Percentiles rank a stretch among this genome's conserved stretches.
These are phyloP conservation scores for Salmo trutta DNA, from an alignment of 2,797 vertebrate species.

Conservation along the genomic window DNA sequence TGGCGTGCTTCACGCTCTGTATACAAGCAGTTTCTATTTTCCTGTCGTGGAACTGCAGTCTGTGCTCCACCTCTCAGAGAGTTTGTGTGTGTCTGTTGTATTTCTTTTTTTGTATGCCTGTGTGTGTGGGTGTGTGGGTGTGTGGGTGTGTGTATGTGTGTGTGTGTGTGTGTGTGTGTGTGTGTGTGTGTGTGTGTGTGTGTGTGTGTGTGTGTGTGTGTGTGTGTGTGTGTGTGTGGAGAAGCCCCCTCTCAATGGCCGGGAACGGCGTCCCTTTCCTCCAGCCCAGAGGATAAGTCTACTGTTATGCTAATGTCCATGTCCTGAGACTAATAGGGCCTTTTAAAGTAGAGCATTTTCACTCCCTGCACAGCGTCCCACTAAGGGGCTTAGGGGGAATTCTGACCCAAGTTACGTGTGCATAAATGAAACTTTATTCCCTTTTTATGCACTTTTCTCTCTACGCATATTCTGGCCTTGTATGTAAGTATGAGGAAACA, in stretches of 20 bases:
- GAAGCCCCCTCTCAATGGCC: conserved; percentile 69
- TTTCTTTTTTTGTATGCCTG: too few relatives aligned
- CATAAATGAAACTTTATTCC: conserved; percentile 80
- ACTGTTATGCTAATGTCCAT: conserved; percentile 82
- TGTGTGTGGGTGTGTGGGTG: conserved; percentile 9
- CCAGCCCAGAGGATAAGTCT: conserved; percentile 80
- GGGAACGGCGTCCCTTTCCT: conserved; percentile 79
- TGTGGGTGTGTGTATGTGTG: conserved; percentile 19
- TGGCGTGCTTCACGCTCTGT: conserved; percentile 54
- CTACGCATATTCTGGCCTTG: too few relatives aligned
- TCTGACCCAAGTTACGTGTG: conserved; percentile 76
- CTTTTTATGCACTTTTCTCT: conserved; percentile 62
- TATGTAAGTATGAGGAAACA: too few relatives aligned
- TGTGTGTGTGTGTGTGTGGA: conserved; percentile 47
- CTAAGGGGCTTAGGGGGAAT: conserved; percentile 76
- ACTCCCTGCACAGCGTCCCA: conserved; percentile 72
- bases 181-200: conserved; percentile 4
- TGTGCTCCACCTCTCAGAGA: conserved; percentile 52
- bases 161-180: conserved; percentile 11
- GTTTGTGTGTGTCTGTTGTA: too few relatives aligned
- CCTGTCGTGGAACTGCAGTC: conserved; percentile 39
- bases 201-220: conserved; percentile 6
- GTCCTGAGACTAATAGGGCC: conserved; percentile 83
- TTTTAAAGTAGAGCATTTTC: conserved; percentile 80
- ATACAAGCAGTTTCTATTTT: conserved; percentile 79